These are phyloP conservation scores for Cyanocitta stelleri DNA, from an alignment of 2,113 vertebrate genomes.

Conservation along the genomic window DNA sequence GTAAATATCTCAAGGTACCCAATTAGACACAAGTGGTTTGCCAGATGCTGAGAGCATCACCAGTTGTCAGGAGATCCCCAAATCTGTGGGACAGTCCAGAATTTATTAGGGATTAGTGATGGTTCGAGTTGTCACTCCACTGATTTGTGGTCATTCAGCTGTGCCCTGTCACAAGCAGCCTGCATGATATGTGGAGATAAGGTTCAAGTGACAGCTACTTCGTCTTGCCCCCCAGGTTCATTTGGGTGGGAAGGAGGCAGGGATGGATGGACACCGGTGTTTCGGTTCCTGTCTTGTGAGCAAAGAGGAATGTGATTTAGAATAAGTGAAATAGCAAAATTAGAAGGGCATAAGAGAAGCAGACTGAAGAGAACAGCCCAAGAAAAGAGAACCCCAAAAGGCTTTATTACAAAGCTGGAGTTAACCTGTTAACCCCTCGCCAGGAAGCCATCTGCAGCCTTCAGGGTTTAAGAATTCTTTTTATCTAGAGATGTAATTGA, in stretches of 20 bases:
- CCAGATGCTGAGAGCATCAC: constrained; percentile 54
- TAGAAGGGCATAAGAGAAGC: background rate
- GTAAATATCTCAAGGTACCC: constrained; percentile 35
- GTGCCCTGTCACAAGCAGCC: background rate
- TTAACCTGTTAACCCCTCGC: constrained; percentile 53
- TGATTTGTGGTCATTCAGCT: constrained; percentile 59
- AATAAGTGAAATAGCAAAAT: background rate
- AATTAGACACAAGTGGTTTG: constrained; percentile 25
- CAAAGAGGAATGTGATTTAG: background rate
- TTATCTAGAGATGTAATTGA: constrained; percentile 50
- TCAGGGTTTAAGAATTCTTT: constrained; percentile 55
- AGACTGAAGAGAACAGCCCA: background rate
- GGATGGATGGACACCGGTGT: background rate
- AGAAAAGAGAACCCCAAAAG: background rate
- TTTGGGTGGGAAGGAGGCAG: background rate
- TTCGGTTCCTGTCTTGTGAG: background rate
- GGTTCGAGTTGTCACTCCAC: background rate
- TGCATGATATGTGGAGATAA: background rate
- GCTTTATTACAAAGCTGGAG: background rate
- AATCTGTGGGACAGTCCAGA: constrained; percentile 23
- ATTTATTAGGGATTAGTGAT: constrained; percentile 55
- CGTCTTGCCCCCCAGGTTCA: background rate
- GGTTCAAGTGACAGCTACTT: background rate
- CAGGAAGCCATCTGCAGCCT: constrained; percentile 54
- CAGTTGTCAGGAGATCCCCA: constrained; percentile 43